Evolutionary conservation across 2,797 vertebrate species (phyloP).

Genomic region (Schizopygopsis pylzovi): DNA sequence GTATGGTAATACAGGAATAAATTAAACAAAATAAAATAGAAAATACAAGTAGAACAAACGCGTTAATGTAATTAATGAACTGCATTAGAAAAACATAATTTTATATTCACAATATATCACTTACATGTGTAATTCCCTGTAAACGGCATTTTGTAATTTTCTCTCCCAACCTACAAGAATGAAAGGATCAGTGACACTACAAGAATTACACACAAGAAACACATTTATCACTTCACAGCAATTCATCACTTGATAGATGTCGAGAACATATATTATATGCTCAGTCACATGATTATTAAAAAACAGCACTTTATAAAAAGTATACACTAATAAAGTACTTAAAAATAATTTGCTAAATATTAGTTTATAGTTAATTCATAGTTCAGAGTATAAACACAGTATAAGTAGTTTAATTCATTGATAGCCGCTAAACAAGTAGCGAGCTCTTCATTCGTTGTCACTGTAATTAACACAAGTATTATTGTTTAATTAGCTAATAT

Average conservation of each 20-base stretch:
- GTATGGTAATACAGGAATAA: not conserved
- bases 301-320: not conserved
- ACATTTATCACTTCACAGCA: not conserved
- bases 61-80: too few species aligned
- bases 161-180: constrained; percentile 91
- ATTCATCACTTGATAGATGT: not conserved
- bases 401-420: too few species aligned
- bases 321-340: too few species aligned
- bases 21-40: not conserved
- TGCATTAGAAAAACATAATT: not conserved
- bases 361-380: not conserved
- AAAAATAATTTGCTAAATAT: too few species aligned
- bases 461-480: too few species aligned
- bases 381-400: too few species aligned
- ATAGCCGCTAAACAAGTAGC: too few species aligned
- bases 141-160: constrained; percentile 97
- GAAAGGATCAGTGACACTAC: not conserved
- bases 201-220: not conserved
- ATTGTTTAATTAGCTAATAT: too few species aligned
- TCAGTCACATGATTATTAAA: not conserved
- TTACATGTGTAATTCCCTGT: constrained; percentile 94
- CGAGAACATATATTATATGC: not conserved
- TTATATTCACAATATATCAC: constrained; percentile 65
- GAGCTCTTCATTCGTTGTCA: too few species aligned
- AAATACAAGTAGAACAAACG: not conserved